A percentile compares a stretch with the other conserved stretches of the same genome.
phyloP scores from a whole-genome alignment of 1,140 invertebrate genomes.

The Euwallacea similis region DNA sequence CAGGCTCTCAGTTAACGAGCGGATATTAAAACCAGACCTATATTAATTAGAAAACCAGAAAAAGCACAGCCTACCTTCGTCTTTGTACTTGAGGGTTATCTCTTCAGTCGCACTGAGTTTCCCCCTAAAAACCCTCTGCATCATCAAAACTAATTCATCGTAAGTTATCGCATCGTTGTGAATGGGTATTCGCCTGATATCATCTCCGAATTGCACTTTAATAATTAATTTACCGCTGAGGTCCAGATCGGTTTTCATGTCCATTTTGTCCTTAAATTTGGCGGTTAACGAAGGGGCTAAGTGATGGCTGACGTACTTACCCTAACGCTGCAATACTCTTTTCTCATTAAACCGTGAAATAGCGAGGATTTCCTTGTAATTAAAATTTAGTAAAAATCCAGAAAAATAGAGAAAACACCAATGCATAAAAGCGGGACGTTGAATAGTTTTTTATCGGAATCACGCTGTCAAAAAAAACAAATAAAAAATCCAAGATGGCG shows the following conservation, averaged over 20 bases:
- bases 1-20: too few relatives aligned
- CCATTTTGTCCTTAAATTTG: slow-evolving; percentile 45
- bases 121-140: slow-evolving; percentile 73
- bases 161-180: slow-evolving; percentile 79
- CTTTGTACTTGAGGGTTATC: slow-evolving; percentile 74
- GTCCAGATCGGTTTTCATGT: slow-evolving; percentile 52
- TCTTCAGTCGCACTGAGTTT: slow-evolving; percentile 69
- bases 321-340: neutral
- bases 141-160: slow-evolving; percentile 77
- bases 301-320: too few relatives aligned
- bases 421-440: slow-evolving; percentile 34
- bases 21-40: too few relatives aligned
- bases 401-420: slow-evolving; percentile 40
- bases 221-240: slow-evolving; percentile 54
- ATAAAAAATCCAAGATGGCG: too few relatives aligned
- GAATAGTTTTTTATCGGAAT: slow-evolving; percentile 29
- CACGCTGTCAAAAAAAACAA: slow-evolving; percentile 29
- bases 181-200: slow-evolving; percentile 72
- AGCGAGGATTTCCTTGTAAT: slow-evolving; percentile 25
- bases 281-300: too few relatives aligned
- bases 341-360: slow-evolving; percentile 38
- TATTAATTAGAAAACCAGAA: too few relatives aligned
- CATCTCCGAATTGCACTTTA: slow-evolving; percentile 70
- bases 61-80: slow-evolving; percentile 61
- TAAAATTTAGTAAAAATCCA: slow-evolving; percentile 33